phyloP scores from a whole-genome alignment of 2,797 vertebrate species.

The Pipistrellus nathusii region DNA sequence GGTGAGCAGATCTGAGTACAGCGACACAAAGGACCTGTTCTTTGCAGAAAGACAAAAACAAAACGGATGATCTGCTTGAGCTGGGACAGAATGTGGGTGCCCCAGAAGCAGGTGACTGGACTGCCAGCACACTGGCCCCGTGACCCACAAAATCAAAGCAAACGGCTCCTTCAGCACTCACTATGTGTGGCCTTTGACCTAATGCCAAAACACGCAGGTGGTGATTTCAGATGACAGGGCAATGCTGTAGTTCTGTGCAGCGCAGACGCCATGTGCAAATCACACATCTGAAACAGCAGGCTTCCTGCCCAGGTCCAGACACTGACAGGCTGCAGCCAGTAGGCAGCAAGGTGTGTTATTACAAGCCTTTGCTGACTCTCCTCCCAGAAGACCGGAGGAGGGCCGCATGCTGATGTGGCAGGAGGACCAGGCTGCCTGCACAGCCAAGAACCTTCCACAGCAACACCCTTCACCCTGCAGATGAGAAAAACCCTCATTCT shows the following conservation, averaged over 20 bases:
- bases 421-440: background rate
- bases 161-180: background rate
- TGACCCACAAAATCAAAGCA: conserved; percentile 1
- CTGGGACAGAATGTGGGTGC: background rate
- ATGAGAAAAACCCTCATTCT: background rate
- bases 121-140: background rate
- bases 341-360: background rate
- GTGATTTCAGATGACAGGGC: background rate
- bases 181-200: background rate
- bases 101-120: background rate
- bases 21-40: background rate
- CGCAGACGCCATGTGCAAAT: background rate
- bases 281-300: background rate
- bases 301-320: background rate
- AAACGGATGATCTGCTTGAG: background rate
- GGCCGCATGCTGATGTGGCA: rapidly evolving
- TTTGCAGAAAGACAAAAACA: conserved; percentile 49
- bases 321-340: background rate
- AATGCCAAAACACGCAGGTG: background rate
- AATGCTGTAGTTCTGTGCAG: background rate
- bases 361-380: conserved; percentile 26
- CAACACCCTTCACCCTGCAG: background rate
- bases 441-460: background rate
- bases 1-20: background rate
- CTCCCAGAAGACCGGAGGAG: background rate